Conservation (phyloP, 2,888 invertebrate species). For the Orthonychiurus folsomi region DNA sequence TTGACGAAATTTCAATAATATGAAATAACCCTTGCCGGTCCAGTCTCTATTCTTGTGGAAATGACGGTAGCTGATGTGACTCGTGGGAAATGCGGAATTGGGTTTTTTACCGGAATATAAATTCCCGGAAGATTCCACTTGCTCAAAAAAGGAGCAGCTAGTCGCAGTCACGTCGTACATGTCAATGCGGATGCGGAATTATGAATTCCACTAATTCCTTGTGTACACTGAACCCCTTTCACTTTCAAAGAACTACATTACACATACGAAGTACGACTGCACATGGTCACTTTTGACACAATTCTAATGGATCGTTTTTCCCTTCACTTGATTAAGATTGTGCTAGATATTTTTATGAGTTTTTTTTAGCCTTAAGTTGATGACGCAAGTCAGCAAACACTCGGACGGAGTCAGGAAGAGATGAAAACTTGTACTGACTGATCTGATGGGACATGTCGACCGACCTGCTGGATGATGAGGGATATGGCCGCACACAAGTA, state of each 20-base stretch:
- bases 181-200: not conserved
- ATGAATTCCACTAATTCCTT: constrained; percentile 15
- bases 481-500: constrained; percentile 8
- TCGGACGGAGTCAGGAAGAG: not conserved
- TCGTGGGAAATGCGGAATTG: not conserved
- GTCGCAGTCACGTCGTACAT: not conserved
- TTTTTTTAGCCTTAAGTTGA: too few species aligned
- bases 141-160: not conserved
- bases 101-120: not conserved
- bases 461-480: not conserved
- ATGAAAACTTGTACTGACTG: not conserved
- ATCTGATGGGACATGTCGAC: not conserved
- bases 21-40: not conserved
- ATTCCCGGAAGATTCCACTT: not conserved
- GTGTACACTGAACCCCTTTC: constrained; percentile 16
- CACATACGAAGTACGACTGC: not conserved
- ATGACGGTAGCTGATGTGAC: not conserved
- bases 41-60: not conserved
- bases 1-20: too few species aligned
- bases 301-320: constrained; percentile 20
- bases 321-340: not conserved
- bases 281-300: constrained; percentile 18
- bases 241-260: not conserved
- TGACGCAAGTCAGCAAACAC: too few species aligned
- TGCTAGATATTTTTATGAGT: not conserved